Evolutionary conservation across 2,113 vertebrate species (phyloP).

Genomic region (Arvicanthis niloticus): DNA sequence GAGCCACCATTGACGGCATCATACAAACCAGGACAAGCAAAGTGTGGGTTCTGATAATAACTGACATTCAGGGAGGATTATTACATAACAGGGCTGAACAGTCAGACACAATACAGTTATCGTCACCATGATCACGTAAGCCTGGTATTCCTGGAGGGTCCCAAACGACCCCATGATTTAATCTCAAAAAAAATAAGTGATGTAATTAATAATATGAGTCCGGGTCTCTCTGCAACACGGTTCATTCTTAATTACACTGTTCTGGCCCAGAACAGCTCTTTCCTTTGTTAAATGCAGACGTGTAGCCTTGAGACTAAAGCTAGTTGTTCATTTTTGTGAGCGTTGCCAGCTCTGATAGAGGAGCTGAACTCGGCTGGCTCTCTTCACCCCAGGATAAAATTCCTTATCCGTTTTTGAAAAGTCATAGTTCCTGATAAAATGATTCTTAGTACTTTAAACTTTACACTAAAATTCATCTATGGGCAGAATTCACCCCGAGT

Average conservation of each 20-base stretch:
- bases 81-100: background rate
- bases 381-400: background rate
- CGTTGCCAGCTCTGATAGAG: background rate
- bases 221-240: background rate
- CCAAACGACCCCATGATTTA: background rate
- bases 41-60: background rate
- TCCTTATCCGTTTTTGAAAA: conserved; percentile 29
- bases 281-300: background rate
- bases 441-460: background rate
- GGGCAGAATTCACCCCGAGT: background rate
- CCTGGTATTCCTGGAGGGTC: background rate
- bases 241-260: background rate
- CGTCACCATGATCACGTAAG: background rate
- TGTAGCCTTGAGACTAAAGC: background rate
- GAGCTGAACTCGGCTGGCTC: background rate
- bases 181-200: background rate
- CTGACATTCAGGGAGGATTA: background rate
- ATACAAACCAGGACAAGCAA: conserved; percentile 6
- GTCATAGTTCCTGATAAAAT: background rate
- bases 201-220: background rate
- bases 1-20: background rate
- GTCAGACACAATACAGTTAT: conserved; percentile 18
- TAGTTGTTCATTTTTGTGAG: background rate
- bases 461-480: background rate
- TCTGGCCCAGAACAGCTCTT: background rate